phyloP scores from a whole-genome alignment of 2,113 vertebrate genomes.

The Tachuris rubrigastra region DNA sequence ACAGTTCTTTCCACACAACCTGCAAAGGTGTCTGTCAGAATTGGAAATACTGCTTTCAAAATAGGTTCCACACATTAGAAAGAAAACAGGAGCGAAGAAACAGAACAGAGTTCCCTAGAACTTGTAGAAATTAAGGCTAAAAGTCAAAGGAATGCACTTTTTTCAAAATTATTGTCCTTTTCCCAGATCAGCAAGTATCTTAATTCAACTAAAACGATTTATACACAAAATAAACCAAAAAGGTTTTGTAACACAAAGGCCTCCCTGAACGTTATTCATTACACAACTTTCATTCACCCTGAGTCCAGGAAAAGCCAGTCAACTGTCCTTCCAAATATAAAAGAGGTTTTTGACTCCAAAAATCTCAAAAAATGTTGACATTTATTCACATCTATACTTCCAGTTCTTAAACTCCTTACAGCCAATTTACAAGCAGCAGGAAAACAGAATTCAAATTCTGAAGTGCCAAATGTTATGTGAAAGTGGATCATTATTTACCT shows the following conservation, averaged over 20 bases:
- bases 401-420: not conserved
- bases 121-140: not conserved
- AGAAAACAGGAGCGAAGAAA: not conserved
- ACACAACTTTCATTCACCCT: not conserved
- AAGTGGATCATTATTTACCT: not conserved
- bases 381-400: not conserved
- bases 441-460: not conserved
- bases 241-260: not conserved
- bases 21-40: not conserved
- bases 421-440: not conserved
- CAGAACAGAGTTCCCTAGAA: not conserved
- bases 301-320: not conserved
- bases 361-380: not conserved
- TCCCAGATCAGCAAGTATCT: not conserved
- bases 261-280: not conserved
- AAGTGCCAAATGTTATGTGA: not conserved
- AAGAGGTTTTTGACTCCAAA: not conserved
- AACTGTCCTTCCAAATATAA: not conserved
- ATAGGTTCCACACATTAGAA: not conserved
- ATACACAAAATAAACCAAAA: not conserved
- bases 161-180: not conserved
- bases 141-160: not conserved
- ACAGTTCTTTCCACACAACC: not conserved
- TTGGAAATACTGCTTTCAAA: not conserved
- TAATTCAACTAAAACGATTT: not conserved